phyloP scores from a whole-genome alignment of 1,140 invertebrate genomes.

The Zaprionus davidi region DNA sequence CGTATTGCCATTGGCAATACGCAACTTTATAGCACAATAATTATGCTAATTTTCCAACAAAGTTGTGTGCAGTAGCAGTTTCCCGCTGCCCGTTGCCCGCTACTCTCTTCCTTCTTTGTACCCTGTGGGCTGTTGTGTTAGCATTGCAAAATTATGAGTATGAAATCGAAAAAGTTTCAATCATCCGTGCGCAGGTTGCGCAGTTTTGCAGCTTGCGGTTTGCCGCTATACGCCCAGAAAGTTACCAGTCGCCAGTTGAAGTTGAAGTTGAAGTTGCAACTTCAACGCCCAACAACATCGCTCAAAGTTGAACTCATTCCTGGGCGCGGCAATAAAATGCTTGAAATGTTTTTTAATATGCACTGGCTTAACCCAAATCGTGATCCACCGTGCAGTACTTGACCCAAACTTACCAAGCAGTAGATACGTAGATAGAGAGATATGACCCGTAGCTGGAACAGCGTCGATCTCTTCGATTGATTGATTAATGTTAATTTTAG shows the following conservation, averaged over 20 bases:
- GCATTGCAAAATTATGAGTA: constrained; percentile 71
- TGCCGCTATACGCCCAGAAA: constrained; percentile 21
- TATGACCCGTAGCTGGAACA: not conserved
- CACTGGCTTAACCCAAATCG: constrained; percentile 67
- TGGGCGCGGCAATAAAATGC: constrained; percentile 67
- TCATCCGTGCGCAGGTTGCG: constrained; percentile 56
- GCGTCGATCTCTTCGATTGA: constrained; percentile 47
- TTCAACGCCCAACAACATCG: constrained; percentile 52
- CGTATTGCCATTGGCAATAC: constrained; percentile 56
- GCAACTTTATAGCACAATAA: constrained; percentile 75
- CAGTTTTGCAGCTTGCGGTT: constrained; percentile 48
- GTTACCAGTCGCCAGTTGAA: constrained; percentile 33
- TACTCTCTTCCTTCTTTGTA: not conserved
- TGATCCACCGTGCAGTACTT: constrained; percentile 44
- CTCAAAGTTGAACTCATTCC: constrained; percentile 53
- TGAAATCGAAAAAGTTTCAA: constrained; percentile 82
- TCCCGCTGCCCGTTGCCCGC: not conserved
- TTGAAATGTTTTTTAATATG: constrained; percentile 80
- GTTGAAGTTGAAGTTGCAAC: constrained; percentile 69
- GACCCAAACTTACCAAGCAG: constrained; percentile 57
- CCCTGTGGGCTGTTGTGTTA: constrained; percentile 48
- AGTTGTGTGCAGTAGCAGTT: constrained; percentile 52
- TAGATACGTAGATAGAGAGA: constrained; percentile 3
- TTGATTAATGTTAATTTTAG: constrained; percentile 69
- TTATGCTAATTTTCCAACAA: constrained; percentile 74